Conservation (phyloP, 2,797 vertebrate genomes). For the Semaprochilodus insignis region DNA sequence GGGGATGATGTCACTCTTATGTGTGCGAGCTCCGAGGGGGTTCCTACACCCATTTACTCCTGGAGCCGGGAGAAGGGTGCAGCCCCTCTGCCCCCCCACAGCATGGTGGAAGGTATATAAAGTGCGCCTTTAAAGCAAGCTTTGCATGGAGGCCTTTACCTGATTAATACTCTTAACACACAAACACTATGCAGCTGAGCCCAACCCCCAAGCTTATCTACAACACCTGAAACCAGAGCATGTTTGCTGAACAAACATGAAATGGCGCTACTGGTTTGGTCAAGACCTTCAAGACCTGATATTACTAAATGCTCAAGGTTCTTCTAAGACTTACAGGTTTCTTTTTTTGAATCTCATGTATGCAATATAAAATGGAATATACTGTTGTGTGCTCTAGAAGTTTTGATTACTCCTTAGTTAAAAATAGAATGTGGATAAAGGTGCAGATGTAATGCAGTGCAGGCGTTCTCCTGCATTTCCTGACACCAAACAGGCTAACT, state of each 20-base stretch:
- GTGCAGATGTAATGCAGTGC: background rate
- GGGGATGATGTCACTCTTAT: conserved; percentile 71
- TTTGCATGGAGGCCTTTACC: background rate
- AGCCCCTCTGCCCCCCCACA: conserved; percentile 58
- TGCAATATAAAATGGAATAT: background rate
- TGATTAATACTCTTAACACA: background rate
- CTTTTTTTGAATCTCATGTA: background rate
- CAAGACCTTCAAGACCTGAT: conserved; percentile 11
- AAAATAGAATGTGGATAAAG: background rate
- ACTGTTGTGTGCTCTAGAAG: background rate
- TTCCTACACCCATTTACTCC: conserved; percentile 72
- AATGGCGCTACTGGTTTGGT: background rate
- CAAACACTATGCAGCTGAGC: background rate
- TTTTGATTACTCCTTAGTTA: too few relatives aligned
- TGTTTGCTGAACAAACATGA: conserved; percentile 47
- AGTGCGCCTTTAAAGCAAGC: background rate
- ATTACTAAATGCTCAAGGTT: background rate
- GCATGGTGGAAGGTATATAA: conserved; percentile 71
- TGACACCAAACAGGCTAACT: too few relatives aligned
- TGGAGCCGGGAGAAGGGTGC: conserved; percentile 69
- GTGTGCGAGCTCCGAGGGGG: conserved; percentile 70
- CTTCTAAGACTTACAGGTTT: background rate
- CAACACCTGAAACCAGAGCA: conserved; percentile 2
- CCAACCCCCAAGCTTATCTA: conserved; percentile 22
- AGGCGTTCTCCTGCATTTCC: too few relatives aligned